Evolutionary conservation across 1,140 invertebrate species (phyloP).

Genomic region (Drosophila kurseongensis): DNA sequence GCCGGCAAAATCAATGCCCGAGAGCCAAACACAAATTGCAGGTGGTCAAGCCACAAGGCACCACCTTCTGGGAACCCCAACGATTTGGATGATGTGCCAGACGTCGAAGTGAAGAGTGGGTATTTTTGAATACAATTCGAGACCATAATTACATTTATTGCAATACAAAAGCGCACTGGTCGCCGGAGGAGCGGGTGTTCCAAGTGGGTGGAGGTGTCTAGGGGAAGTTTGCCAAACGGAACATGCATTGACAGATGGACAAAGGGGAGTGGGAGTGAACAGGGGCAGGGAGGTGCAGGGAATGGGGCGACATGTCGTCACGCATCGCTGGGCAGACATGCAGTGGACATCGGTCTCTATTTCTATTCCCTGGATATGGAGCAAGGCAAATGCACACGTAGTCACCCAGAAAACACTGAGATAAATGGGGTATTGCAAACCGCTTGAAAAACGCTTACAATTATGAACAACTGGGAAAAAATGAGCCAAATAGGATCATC

Average conservation of each 20-base stretch:
- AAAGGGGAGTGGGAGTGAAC: conserved; percentile 17
- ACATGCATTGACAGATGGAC: conserved; percentile 56
- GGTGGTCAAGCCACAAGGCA: conserved; percentile 39
- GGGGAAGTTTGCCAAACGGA: conserved; percentile 26
- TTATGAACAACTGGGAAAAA: no score
- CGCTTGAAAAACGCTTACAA: no score
- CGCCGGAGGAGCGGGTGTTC: conserved; percentile 9
- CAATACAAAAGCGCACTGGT: conserved; percentile 56
- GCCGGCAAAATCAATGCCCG: conserved; percentile 44
- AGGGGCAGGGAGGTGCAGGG: conserved; percentile 18
- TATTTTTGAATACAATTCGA: conserved; percentile 68
- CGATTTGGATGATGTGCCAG: conserved; percentile 23
- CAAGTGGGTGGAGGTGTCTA: conserved; percentile 21
- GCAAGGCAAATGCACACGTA: conserved; percentile 39
- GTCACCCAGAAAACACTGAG: background rate
- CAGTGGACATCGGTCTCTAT: conserved; percentile 45
- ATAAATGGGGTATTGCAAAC: background rate
- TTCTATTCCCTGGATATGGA: conserved; percentile 46
- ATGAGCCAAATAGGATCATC: no score
- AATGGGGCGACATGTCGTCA: conserved; percentile 72
- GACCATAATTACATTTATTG: conserved; percentile 80
- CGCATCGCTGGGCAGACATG: conserved; percentile 76
- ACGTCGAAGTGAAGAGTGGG: conserved; percentile 23
- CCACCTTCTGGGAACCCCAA: conserved; percentile 28
- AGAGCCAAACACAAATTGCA: conserved; percentile 39